These are phyloP conservation scores for Neolamprologus variostigma DNA, from an alignment of 2,113 vertebrate genomes.

Conservation along the genomic window DNA sequence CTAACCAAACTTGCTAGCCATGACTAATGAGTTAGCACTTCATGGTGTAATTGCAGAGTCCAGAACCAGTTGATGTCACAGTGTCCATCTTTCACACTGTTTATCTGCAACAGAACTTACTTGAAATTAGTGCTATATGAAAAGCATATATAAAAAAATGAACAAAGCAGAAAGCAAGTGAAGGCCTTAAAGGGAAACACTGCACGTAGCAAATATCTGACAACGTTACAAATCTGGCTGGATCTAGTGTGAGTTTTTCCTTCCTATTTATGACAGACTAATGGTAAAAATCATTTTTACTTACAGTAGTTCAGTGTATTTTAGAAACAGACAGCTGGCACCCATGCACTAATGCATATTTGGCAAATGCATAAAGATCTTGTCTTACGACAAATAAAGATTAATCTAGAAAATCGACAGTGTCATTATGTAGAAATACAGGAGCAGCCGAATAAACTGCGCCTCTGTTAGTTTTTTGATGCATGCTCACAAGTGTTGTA, in stretches of 20 bases:
- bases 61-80: not conserved
- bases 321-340: not conserved
- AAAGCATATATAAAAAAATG: not conserved
- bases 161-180: not conserved
- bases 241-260: not conserved
- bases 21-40: not conserved
- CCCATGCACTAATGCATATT: not conserved
- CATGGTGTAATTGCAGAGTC: not conserved
- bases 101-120: not conserved
- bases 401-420: not conserved
- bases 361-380: not conserved
- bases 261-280: not conserved
- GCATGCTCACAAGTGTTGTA: not conserved
- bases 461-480: not conserved
- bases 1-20: not conserved
- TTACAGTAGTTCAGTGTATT: not conserved
- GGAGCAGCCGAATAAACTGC: not conserved
- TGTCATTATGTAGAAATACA: not conserved
- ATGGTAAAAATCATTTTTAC: not conserved
- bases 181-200: not conserved
- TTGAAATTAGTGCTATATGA: not conserved
- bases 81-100: not conserved
- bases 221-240: not conserved
- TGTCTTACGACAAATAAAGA: slow-evolving; percentile 7
- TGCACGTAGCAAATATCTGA: not conserved